phyloP scores from a whole-genome alignment of 2,888 invertebrate species.

The Pelosia muscerda region DNA sequence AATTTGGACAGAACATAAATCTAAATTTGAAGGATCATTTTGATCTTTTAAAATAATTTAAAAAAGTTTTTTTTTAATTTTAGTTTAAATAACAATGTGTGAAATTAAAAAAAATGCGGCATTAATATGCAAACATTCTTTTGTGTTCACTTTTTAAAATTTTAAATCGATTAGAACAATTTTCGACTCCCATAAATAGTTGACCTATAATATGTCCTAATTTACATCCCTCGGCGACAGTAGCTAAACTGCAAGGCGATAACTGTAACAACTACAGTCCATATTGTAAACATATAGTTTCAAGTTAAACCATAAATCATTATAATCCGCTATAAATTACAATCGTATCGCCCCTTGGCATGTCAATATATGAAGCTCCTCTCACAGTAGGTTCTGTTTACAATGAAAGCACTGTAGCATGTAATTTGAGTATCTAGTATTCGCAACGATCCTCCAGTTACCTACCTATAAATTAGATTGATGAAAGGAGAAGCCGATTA shows the following conservation, averaged over 20 bases:
- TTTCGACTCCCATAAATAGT: neutral
- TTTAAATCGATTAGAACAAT: neutral
- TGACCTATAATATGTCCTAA: neutral
- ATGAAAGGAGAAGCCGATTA: constrained; percentile 41
- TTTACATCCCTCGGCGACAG: neutral
- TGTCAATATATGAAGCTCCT: constrained; percentile 16
- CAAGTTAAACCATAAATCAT: constrained; percentile 3
- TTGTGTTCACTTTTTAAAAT: too few species aligned
- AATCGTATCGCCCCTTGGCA: constrained; percentile 13
- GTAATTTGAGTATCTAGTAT: constrained; percentile 58
- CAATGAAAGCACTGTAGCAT: constrained; percentile 49
- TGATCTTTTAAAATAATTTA: too few species aligned
- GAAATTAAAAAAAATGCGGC: too few species aligned
- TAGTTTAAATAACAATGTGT: too few species aligned
- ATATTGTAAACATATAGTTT: neutral
- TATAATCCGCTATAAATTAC: constrained; percentile 14
- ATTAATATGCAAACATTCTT: too few species aligned
- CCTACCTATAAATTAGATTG: constrained; percentile 51
- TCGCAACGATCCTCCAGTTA: constrained; percentile 42
- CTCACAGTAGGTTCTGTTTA: constrained; percentile 42
- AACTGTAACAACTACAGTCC: neutral
- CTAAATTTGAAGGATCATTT: too few species aligned
- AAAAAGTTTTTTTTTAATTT: too few species aligned
- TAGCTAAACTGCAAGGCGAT: neutral
- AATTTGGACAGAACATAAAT: too few species aligned